Conservation (phyloP, 2,888 invertebrate species). For the Hecatera dysodea region DNA sequence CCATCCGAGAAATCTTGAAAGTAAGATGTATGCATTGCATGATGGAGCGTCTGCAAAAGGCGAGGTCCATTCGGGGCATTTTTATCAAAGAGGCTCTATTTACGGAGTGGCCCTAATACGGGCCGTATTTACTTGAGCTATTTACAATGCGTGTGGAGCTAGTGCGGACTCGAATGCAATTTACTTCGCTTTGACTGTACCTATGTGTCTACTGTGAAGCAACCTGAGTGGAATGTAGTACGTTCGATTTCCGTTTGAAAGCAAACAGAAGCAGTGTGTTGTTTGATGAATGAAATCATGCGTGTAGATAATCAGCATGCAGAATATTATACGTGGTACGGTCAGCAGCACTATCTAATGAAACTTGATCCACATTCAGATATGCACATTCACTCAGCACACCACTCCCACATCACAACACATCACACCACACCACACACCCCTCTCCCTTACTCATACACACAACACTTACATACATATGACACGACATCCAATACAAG, state of each 20-base stretch:
- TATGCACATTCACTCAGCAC: no score
- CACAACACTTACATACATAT: no score
- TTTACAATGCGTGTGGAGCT: constrained; percentile 54
- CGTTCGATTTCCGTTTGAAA: constrained; percentile 20
- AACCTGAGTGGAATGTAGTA: constrained; percentile 24
- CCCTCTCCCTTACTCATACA: no score
- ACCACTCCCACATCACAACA: no score
- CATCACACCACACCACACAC: no score
- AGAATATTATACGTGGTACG: neutral
- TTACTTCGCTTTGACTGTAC: constrained; percentile 53
- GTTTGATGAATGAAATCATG: constrained; percentile 11
- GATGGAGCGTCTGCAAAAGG: constrained; percentile 41
- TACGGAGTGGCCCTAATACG: constrained; percentile 47
- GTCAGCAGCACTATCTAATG: neutral
- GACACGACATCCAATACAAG: no score
- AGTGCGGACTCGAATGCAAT: constrained; percentile 51
- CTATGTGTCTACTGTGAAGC: constrained; percentile 24
- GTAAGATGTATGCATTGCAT: constrained; percentile 33
- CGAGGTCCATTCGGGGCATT: constrained; percentile 50
- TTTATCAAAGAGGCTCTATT: constrained; percentile 61
- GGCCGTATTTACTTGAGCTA: constrained; percentile 53
- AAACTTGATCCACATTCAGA: no score
- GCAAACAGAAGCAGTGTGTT: constrained; percentile 1
- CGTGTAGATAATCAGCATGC: neutral
- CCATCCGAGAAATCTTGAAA: constrained; percentile 1